Evolutionary conservation across 2,888 invertebrate species (phyloP).

Genomic region (Eristalis arbustorum): DNA sequence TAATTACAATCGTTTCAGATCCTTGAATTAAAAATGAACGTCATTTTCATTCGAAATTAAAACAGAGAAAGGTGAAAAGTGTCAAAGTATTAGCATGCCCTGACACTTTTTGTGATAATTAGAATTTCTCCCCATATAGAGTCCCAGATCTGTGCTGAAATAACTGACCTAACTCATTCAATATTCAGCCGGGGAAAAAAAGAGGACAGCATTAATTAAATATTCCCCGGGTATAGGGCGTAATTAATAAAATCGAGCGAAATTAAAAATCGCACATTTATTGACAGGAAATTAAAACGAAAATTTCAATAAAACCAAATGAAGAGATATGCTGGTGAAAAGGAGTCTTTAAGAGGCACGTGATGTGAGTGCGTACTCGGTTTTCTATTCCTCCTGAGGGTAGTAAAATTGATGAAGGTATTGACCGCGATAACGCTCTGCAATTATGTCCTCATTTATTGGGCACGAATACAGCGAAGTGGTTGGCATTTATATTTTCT

Average conservation of each 20-base stretch:
- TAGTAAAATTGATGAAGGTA: slow-evolving; percentile 16
- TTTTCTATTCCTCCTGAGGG: not conserved
- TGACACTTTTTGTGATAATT: slow-evolving; percentile 63
- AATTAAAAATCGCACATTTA: slow-evolving; percentile 47
- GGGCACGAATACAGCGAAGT: slow-evolving; percentile 33
- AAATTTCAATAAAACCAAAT: slow-evolving; percentile 32
- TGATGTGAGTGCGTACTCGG: not conserved
- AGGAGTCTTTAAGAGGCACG: not conserved
- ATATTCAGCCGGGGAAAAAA: slow-evolving; percentile 28
- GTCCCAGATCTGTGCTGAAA: slow-evolving; percentile 9
- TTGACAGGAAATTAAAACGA: slow-evolving; percentile 63
- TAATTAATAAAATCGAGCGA: slow-evolving; percentile 61
- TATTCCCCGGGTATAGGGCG: slow-evolving; percentile 53
- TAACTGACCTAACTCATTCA: slow-evolving; percentile 59
- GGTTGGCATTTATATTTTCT: not conserved
- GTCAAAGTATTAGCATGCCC: slow-evolving; percentile 54
- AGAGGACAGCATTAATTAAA: slow-evolving; percentile 61
- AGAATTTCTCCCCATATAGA: slow-evolving; percentile 12
- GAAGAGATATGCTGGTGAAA: not conserved
- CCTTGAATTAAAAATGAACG: slow-evolving; percentile 8
- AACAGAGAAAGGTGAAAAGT: slow-evolving; percentile 47
- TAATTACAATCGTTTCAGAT: slow-evolving; percentile 45
- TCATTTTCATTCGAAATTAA: slow-evolving; percentile 50
- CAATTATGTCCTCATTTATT: slow-evolving; percentile 49
- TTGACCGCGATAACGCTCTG: slow-evolving; percentile 14